phyloP scores from a whole-genome alignment of 2,113 vertebrate species.

The Oryzias melastigma region DNA sequence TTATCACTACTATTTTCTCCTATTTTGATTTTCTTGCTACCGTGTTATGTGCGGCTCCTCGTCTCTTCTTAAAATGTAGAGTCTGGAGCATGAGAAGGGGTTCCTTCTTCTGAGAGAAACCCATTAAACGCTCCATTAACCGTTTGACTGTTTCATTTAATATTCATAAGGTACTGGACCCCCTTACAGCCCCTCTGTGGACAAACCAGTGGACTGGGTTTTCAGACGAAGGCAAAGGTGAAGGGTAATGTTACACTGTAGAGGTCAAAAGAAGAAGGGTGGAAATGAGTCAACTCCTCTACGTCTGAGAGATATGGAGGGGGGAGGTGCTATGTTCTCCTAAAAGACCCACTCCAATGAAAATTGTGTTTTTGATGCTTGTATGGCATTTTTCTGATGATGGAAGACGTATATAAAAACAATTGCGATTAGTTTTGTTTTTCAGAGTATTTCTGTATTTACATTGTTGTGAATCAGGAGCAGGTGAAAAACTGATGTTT shows the following conservation, averaged over 20 bases:
- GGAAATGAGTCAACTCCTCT: not conserved
- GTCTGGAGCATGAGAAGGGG: not conserved
- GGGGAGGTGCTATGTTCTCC: no score
- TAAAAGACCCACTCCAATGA: no score
- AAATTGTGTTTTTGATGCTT: no score
- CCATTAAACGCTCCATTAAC: constrained; percentile 35
- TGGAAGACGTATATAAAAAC: no score
- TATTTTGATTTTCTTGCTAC: no score
- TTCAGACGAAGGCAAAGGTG: not conserved
- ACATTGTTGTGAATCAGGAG: no score
- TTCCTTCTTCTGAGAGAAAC: constrained; percentile 22
- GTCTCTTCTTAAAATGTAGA: not conserved
- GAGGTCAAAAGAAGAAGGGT: not conserved
- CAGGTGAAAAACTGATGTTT: no score
- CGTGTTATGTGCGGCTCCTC: not conserved
- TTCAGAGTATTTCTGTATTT: no score
- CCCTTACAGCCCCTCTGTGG: not conserved
- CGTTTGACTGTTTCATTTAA: constrained; percentile 21
- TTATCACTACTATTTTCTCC: no score
- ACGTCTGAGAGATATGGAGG: no score
- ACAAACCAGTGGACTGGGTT: not conserved
- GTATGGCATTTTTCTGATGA: no score
- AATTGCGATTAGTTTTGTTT: no score
- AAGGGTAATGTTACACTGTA: not conserved
- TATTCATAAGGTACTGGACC: constrained; percentile 22